Evolutionary conservation across 1,140 invertebrate species (phyloP).

Genomic region (Tetramorium simillimum): DNA sequence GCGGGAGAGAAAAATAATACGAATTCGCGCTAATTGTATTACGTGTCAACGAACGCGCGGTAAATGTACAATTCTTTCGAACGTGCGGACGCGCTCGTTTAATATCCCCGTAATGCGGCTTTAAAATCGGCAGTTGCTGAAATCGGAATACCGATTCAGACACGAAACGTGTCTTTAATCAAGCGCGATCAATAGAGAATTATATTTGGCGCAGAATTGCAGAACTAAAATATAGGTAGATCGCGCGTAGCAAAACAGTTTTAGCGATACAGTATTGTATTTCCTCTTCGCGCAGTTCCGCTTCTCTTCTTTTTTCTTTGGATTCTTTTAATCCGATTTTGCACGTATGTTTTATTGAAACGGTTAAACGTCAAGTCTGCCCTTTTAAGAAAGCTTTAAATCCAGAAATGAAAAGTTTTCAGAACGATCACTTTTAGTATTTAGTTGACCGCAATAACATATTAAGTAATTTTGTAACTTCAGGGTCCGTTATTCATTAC

Average conservation of each 20-base stretch:
- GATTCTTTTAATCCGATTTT: not conserved
- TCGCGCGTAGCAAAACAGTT: not conserved
- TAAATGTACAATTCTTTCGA: not conserved
- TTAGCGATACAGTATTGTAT: not conserved
- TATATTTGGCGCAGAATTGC: not conserved
- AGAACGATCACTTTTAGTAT: too few species aligned
- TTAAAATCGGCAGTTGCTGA: not conserved
- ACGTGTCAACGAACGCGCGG: not conserved
- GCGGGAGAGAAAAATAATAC: not conserved
- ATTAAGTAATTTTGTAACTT: too few species aligned
- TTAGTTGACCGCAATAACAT: too few species aligned
- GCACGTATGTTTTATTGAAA: too few species aligned
- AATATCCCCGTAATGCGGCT: not conserved
- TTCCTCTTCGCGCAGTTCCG: not conserved
- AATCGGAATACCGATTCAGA: not conserved
- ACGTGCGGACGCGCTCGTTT: not conserved
- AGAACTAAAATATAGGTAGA: not conserved
- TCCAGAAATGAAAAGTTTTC: too few species aligned
- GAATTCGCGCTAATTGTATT: constrained; percentile 1
- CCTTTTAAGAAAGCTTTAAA: too few species aligned
- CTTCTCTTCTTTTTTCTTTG: not conserved
- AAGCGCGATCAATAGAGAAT: constrained; percentile 23
- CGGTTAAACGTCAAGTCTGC: not conserved
- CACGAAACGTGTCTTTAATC: not conserved
- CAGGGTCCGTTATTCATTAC: too few species aligned